Evolutionary conservation across 2,888 invertebrate genomes (phyloP), one percentile per base, ranked within the genome.

Genomic region (Auanema freiburgensis): DNA sequence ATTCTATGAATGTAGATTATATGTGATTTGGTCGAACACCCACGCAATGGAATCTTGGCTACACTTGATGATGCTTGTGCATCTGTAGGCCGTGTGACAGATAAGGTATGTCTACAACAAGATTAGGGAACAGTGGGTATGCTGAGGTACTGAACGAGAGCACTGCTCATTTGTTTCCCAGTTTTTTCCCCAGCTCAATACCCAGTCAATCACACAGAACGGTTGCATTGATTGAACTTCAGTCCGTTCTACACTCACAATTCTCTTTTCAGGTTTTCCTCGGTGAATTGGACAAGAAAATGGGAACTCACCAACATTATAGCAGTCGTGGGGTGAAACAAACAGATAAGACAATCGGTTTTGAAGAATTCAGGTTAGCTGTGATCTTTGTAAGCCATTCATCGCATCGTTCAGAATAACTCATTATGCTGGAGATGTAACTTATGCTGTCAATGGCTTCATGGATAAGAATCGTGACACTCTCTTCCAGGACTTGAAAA

Each of bases 401-500:
- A n/a, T 4, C 1, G 41, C 40, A 5, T 40, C 16, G 33, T 85
- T 85, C 77, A 82, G 85, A 81, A 86, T 80, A 83, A 91, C 91
- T 14, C 97, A 97, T 85, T 97, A 97, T 85, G 97, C 97, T 0
- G 97, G 97, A 4, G 93, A 95, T 83, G 97, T 97, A 33, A 91
- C 91, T 14, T 97, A 97, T 87, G 89, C 89, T 59, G 89, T 94
- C 18, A 88, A 88, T 14, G 93, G 94, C 0, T 97, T 97, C 87
- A 89, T 97, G 85, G 96, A 97, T 85, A 97, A 97, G 87, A 97
- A 97, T 87, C 93, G 91, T 85, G 97, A 97, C 85, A 91, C 92
- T 0, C 87, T 97, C 55, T 97, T 92, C 87, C 95, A 95, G 87
- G 96, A 97, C 86, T 92, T 97, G 83, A 97, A 96, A 87, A 87